Evolutionary conservation across 1,140 invertebrate genomes (phyloP).

Genomic region (Zelostemma sp.): DNA sequence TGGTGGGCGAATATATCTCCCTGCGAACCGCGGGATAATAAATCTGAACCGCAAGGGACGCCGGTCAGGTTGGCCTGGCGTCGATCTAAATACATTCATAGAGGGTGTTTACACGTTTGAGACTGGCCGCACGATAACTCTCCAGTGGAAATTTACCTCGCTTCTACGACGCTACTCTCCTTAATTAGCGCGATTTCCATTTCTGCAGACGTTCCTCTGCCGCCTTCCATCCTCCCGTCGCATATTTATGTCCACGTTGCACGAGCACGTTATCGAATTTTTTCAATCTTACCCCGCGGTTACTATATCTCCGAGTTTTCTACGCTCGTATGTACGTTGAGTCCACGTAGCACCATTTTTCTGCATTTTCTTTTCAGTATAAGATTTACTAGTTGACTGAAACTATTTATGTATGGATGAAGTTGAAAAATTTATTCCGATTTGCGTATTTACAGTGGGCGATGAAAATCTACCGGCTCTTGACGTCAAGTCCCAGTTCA

Average conservation of each 20-base stretch:
- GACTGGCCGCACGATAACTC: conserved; percentile 45
- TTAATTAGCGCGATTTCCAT: conserved; percentile 23
- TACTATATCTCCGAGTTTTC: too few species aligned
- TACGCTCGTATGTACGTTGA: too few species aligned
- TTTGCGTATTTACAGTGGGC: not conserved
- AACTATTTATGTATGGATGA: not conserved
- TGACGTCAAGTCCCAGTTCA: not conserved
- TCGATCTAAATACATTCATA: conserved; percentile 62
- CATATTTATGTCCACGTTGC: conserved; percentile 15
- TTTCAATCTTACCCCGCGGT: not conserved
- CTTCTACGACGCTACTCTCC: conserved; percentile 21
- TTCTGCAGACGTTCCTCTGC: conserved; percentile 12
- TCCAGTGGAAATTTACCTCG: conserved; percentile 39
- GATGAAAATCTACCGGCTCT: not conserved
- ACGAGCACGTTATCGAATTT: conserved; percentile 13
- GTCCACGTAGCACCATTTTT: too few species aligned
- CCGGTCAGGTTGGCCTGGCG: conserved; percentile 29
- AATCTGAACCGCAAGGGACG: conserved; percentile 56
- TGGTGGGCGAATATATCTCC: conserved; percentile 60
- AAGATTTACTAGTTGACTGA: too few species aligned
- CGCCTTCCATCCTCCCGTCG: conserved; percentile 8
- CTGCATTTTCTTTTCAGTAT: too few species aligned
- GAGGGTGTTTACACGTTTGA: conserved; percentile 53
- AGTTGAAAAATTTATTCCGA: not conserved
- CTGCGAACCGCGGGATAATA: conserved; percentile 60